These are phyloP conservation scores for Plecturocebus donacophilus DNA, from an alignment of 2,113 vertebrate genomes.

Conservation along the genomic window DNA sequence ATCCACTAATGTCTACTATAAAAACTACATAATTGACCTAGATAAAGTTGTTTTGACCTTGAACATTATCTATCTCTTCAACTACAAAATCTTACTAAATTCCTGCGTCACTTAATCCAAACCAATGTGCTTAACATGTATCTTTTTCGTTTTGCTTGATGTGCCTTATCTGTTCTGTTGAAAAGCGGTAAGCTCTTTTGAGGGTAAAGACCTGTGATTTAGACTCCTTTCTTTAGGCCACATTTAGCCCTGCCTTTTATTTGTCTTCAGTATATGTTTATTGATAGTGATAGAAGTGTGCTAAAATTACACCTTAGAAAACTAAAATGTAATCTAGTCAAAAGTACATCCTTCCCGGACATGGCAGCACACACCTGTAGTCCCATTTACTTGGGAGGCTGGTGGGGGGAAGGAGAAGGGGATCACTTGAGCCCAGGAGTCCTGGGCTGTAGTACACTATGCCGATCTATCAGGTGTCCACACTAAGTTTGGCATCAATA, in stretches of 20 bases:
- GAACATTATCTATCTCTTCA: background rate
- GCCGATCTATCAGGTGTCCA: background rate
- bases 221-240: background rate
- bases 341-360: background rate
- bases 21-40: background rate
- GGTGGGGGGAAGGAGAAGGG: background rate
- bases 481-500: background rate
- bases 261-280: background rate
- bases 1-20: background rate
- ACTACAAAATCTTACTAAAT: background rate
- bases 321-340: slow-evolving; percentile 37
- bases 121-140: background rate
- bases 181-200: background rate
- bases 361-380: background rate
- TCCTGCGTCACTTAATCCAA: background rate
- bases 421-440: background rate
- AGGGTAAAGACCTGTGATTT: slow-evolving; percentile 12
- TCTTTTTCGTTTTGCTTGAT: background rate
- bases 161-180: background rate
- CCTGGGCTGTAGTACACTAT: background rate
- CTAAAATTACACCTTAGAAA: background rate
- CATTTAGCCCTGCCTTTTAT: background rate
- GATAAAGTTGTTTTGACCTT: slow-evolving; percentile 10
- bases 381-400: background rate
- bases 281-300: background rate